Conservation (phyloP, 2,113 vertebrate species). For the Desmodus rotundus region DNA sequence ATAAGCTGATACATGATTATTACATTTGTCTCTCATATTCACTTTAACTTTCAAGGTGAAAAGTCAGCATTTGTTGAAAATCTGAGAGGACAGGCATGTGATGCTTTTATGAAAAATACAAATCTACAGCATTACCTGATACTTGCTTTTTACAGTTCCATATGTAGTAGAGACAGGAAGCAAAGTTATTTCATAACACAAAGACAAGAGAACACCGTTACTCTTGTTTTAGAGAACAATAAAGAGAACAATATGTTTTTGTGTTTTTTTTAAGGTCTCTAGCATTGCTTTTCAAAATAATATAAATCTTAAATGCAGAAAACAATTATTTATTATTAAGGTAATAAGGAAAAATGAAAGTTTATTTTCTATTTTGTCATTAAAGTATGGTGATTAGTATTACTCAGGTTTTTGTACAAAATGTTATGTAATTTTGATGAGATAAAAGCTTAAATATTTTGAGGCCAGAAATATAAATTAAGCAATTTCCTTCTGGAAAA, state of each 20-base stretch:
- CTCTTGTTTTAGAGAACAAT: neutral
- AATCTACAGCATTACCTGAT: neutral
- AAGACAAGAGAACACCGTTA: neutral
- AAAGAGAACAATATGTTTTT: neutral
- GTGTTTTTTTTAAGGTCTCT: neutral
- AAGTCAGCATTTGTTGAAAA: constrained; percentile 30
- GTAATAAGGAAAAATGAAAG: neutral
- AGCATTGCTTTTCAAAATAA: neutral
- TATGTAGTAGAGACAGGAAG: neutral
- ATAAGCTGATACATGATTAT: neutral
- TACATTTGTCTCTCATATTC: neutral
- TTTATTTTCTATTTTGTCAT: neutral
- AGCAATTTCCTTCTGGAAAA: neutral
- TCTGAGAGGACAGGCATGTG: neutral
- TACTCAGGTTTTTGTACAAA: neutral
- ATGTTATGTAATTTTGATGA: neutral
- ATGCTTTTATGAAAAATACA: constrained; percentile 2
- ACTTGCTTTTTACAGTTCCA: neutral
- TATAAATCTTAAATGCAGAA: neutral
- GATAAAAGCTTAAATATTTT: neutral
- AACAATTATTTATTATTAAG: neutral
- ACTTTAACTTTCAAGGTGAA: neutral
- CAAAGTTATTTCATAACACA: neutral
- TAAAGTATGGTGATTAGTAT: neutral
- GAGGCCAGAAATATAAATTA: neutral